Conservation (phyloP, 2,113 vertebrate species). For the Campylorhamphus procurvoides region DNA sequence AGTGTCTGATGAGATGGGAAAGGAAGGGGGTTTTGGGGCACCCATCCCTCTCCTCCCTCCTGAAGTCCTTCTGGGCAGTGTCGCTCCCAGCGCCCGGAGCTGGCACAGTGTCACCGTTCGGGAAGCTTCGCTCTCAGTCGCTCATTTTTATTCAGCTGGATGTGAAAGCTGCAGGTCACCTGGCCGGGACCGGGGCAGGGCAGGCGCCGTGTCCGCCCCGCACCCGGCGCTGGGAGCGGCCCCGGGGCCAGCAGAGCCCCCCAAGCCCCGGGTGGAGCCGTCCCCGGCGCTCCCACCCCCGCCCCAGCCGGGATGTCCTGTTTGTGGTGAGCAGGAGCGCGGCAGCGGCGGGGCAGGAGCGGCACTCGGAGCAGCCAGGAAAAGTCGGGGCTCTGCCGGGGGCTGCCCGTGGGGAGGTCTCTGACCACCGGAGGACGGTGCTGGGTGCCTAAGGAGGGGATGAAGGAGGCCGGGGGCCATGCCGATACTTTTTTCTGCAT, state of each 20-base stretch:
- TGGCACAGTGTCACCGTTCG: fast-evolving
- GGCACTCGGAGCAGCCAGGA: no score
- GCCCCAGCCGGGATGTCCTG: not conserved
- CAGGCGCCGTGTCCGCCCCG: not conserved
- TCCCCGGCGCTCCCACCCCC: not conserved
- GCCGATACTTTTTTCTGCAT: not conserved
- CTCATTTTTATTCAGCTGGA: fast-evolving
- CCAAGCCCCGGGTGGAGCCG: not conserved
- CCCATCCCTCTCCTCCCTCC: not conserved
- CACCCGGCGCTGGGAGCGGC: not conserved
- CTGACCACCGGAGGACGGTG: fast-evolving
- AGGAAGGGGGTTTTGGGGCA: no score
- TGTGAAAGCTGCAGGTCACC: fast-evolving
- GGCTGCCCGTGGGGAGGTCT: not conserved
- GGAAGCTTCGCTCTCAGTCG: no score
- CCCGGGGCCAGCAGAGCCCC: not conserved
- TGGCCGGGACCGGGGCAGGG: not conserved
- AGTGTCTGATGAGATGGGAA: fast-evolving
- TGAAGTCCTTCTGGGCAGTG: fast-evolving
- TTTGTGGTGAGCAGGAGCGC: not conserved
- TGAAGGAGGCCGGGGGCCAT: not conserved
- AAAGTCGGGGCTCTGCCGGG: no score
- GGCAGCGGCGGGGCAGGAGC: no score
- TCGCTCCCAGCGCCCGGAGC: not conserved
- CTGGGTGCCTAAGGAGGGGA: not conserved